Conservation (phyloP, 2,888 invertebrate species). For the Himalopsyche anomala region DNA sequence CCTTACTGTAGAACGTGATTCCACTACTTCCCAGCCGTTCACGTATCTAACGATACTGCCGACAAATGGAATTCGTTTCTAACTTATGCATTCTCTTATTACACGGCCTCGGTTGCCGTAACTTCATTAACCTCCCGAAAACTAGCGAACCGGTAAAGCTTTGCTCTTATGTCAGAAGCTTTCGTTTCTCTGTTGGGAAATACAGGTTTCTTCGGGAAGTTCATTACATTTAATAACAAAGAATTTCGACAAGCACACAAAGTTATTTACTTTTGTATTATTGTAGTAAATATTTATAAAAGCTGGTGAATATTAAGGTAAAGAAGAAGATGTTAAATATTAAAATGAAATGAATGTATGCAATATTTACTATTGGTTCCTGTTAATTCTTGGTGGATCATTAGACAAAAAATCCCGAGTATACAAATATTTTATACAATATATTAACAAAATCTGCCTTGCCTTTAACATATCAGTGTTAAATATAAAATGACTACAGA, state of each 20-base stretch:
- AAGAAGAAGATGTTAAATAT: no score
- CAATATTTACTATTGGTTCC: no score
- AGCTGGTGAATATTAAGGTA: not conserved
- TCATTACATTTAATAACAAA: not conserved
- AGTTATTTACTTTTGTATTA: not conserved
- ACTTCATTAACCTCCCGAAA: constrained; percentile 61
- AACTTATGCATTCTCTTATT: constrained; percentile 64
- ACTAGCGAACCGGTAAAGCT: constrained; percentile 16
- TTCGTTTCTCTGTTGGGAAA: constrained; percentile 9
- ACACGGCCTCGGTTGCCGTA: constrained; percentile 58
- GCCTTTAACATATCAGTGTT: no score
- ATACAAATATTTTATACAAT: no score
- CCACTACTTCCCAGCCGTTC: constrained; percentile 25
- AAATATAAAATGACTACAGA: no score
- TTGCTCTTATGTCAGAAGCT: constrained; percentile 6
- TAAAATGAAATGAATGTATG: no score
- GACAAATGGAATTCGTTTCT: constrained; percentile 63
- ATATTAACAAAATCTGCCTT: no score
- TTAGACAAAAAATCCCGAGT: no score
- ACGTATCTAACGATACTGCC: constrained; percentile 55
- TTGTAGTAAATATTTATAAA: not conserved
- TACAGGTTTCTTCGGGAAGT: not conserved
- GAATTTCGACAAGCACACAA: not conserved
- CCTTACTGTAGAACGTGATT: constrained; percentile 37
- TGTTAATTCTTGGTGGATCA: no score